phyloP scores from a whole-genome alignment of 1,140 invertebrate species.

The Camponotus pennsylvanicus region DNA sequence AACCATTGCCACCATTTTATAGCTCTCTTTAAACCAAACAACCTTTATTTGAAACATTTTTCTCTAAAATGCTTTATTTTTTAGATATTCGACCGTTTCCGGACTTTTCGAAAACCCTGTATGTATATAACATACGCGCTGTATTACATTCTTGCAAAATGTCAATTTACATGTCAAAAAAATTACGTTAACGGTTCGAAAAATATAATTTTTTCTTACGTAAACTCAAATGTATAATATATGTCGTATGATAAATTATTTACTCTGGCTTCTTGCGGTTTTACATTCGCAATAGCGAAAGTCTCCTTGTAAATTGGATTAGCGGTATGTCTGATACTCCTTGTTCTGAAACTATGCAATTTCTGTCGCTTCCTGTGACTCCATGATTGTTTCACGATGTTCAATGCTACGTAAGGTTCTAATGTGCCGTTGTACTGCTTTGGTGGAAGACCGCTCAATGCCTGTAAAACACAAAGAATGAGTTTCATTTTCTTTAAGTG shows the following conservation, averaged over 20 bases:
- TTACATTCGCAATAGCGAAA: slow-evolving; percentile 82
- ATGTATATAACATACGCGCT: not conserved
- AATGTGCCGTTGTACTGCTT: slow-evolving; percentile 84
- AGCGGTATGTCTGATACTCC: slow-evolving; percentile 82
- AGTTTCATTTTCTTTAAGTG: not conserved
- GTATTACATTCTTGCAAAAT: not conserved
- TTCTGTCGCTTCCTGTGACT: slow-evolving; percentile 81
- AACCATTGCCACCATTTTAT: too few relatives aligned
- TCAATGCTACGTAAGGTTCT: slow-evolving; percentile 83
- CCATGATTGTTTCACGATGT: slow-evolving; percentile 84
- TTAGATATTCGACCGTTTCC: too few relatives aligned
- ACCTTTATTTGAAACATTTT: too few relatives aligned
- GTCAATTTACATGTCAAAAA: not conserved
- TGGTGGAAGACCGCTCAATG: slow-evolving; percentile 82
- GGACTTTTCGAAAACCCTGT: too few relatives aligned
- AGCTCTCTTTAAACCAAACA: too few relatives aligned
- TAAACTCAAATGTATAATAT: not conserved
- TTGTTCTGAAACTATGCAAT: slow-evolving; percentile 83
- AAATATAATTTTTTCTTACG: not conserved
- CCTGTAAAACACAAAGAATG: slow-evolving; percentile 68
- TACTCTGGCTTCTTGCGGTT: slow-evolving; percentile 83
- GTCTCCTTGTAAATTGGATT: slow-evolving; percentile 84
- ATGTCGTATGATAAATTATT: not conserved
- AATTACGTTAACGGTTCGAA: not conserved
- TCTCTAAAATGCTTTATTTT: too few relatives aligned